Evolutionary conservation across 2,888 invertebrate genomes (phyloP).

Genomic region (Leucoptera coffeella): DNA sequence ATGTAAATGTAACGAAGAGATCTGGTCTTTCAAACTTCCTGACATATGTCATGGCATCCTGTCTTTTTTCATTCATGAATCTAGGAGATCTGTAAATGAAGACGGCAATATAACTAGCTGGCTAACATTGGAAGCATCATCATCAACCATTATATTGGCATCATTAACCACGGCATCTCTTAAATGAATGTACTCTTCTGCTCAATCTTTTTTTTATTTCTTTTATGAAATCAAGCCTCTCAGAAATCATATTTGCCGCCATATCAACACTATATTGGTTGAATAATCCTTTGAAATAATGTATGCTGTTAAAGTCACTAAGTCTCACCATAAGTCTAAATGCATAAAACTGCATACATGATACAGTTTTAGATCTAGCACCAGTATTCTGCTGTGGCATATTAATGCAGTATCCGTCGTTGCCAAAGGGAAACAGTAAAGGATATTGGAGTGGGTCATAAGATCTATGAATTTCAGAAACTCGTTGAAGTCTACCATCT

Average conservation of each 20-base stretch:
- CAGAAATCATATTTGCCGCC: constrained; percentile 11
- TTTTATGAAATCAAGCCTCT: constrained; percentile 9
- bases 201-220: constrained; percentile 7
- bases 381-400: constrained; percentile 6
- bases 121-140: constrained; percentile 3
- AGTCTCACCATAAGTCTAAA: constrained; percentile 8
- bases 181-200: constrained; percentile 6
- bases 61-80: constrained; percentile 4
- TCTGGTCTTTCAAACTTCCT: constrained; percentile 4
- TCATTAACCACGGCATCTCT: constrained; percentile 4
- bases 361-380: constrained; percentile 6
- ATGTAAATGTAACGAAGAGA: constrained; percentile 1
- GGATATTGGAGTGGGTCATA: constrained; percentile 16
- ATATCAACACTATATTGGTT: constrained; percentile 7
- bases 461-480: constrained; percentile 9
- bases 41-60: constrained; percentile 5
- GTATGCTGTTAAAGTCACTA: constrained; percentile 5
- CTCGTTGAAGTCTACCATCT: constrained; percentile 6
- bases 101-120: constrained; percentile 5
- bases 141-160: constrained; percentile 1
- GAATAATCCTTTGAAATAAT: constrained; percentile 8
- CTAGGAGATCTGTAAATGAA: constrained; percentile 4
- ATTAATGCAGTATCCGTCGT: constrained; percentile 7
- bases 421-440: constrained; percentile 3
- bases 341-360: constrained; percentile 6